Conservation (phyloP, 2,888 invertebrate species). For the Magallana nippona region DNA sequence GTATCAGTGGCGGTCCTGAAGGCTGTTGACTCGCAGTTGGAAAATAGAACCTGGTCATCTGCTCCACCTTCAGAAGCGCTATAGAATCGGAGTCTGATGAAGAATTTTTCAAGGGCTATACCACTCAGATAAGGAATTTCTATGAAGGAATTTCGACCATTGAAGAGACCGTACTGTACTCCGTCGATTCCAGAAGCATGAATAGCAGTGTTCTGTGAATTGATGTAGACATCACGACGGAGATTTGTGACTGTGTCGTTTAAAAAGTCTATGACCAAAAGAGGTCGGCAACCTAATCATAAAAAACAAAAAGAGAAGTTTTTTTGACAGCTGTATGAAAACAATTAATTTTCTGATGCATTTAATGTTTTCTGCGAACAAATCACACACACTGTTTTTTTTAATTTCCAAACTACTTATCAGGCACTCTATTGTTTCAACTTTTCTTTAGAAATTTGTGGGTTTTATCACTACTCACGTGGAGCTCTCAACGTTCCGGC, state of each 20-base stretch:
- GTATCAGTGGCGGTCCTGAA: neutral
- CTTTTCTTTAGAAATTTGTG: too few relatives aligned
- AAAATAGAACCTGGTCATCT: constrained; percentile 17
- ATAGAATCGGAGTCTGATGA: constrained; percentile 7
- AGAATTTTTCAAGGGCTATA: neutral
- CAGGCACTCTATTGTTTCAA: too few relatives aligned
- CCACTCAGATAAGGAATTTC: constrained; percentile 7
- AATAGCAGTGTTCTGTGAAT: neutral
- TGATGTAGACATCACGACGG: neutral
- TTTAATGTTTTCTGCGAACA: too few relatives aligned
- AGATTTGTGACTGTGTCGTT: too few relatives aligned
- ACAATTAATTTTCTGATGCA: too few relatives aligned
- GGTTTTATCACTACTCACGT: neutral
- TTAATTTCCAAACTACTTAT: too few relatives aligned
- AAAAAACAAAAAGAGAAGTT: too few relatives aligned
- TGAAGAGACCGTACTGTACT: constrained; percentile 5
- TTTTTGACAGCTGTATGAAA: too few relatives aligned
- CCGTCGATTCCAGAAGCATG: neutral
- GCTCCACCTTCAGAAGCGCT: neutral
- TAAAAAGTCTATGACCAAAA: too few relatives aligned
- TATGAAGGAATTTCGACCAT: neutral
- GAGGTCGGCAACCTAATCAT: too few relatives aligned
- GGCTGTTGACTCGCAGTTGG: neutral
- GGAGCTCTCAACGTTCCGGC: too few relatives aligned
- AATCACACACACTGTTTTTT: too few relatives aligned